Base-by-base conservation (phyloP, 2,888 invertebrate genomes). In the Brassicogethes aeneus region DNA sequence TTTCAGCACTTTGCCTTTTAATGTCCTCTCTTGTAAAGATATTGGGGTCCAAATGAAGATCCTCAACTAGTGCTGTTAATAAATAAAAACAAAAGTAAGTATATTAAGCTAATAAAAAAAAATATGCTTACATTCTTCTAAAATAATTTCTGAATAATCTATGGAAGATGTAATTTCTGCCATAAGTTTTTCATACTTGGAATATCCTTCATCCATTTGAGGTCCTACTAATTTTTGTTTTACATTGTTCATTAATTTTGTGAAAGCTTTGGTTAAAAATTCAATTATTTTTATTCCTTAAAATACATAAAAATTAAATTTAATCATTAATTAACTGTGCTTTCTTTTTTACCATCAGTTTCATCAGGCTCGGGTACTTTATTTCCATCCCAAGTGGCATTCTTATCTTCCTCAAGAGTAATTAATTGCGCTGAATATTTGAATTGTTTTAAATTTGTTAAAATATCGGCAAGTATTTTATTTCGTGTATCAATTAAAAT, bases 381-480 rank as follows among this genome's bases (percentile, higher is more conserved):
- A 3, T 41, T 42, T 30, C 23, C 17, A 13, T 37, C 35, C 1
- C 35, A 35, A 12, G 13, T 35, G 34, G 32, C n/a, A 23, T 13
- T 5, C 10, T 29, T 7, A 8, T 8, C 7, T 29, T 41, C 44
- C 5, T 40, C 44, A 12, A 39, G 33, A 31, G 42, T 42, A 30
- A 51, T 41, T 16, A 52, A 45, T 39, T 43, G 52, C 3, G 54
- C 46, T 43, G 79, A 66, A 36, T 74, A 70, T 41, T 74, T 70
- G 49, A 80, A 71, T 52, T 75, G 77, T 53, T 76, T 77, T 41
- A 80, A 55, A 0, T 76, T 73, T 0, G 71, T 73, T 54, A 74
- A 73, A 57, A 80, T 71, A 48, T 75, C 70, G 29, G 77, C 75
- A 29, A 77, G 66, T 14, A 78, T 62, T 47, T 69, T 65, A 1